Percentiles rank a stretch among this genome's conserved stretches.
Evolutionary conservation across 2,888 invertebrate genomes (phyloP).

Genomic region (Chymomyza amoena): DNA sequence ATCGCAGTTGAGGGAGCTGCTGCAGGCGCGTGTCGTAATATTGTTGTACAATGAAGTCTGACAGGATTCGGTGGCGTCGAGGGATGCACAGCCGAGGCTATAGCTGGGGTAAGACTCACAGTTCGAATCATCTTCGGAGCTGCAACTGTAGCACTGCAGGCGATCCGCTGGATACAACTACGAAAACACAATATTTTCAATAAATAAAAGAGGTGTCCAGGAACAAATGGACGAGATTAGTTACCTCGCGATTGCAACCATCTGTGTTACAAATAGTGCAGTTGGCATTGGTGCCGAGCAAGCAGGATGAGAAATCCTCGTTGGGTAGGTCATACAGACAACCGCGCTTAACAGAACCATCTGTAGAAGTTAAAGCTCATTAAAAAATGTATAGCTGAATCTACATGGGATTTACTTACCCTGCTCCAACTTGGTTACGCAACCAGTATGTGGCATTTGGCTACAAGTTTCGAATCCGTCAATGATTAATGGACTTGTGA

Average conservation of each 20-base stretch:
- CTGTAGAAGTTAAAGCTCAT: slow-evolving; percentile 32
- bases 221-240: not conserved
- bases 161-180: slow-evolving; percentile 74
- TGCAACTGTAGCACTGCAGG: slow-evolving; percentile 68
- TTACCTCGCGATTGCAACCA: slow-evolving; percentile 73
- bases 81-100: slow-evolving; percentile 48
- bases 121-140: slow-evolving; percentile 56
- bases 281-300: slow-evolving; percentile 60
- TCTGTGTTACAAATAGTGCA: slow-evolving; percentile 59
- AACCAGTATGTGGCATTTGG: slow-evolving; percentile 65
- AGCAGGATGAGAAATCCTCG: slow-evolving; percentile 60
- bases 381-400: not conserved
- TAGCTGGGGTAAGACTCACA: slow-evolving; percentile 67
- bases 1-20: slow-evolving; percentile 62
- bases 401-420: slow-evolving; percentile 28
- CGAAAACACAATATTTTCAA: not conserved
- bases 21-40: slow-evolving; percentile 72
- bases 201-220: too few relatives aligned
- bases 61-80: slow-evolving; percentile 64
- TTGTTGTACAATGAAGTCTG: slow-evolving; percentile 55
- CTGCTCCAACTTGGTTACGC: slow-evolving; percentile 56
- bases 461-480: slow-evolving; percentile 53
- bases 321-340: slow-evolving; percentile 63
- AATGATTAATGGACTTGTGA: slow-evolving; percentile 54
- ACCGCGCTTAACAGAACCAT: slow-evolving; percentile 68